phyloP scores from a whole-genome alignment of 2,888 invertebrate genomes.

The Limenitis arthemis region DNA sequence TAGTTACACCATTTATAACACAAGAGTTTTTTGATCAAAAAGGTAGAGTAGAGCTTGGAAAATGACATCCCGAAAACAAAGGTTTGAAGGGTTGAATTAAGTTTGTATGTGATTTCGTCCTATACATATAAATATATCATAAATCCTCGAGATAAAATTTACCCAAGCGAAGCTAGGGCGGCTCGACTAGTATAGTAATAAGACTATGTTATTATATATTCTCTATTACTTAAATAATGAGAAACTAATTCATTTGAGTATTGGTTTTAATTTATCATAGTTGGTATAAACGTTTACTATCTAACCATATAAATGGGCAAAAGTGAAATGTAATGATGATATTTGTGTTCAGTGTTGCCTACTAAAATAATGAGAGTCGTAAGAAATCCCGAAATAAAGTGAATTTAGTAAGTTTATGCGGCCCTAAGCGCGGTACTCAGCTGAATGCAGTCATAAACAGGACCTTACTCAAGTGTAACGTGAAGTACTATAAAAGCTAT shows the following conservation, averaged over 20 bases:
- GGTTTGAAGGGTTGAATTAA: too few species aligned
- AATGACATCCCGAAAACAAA: too few species aligned
- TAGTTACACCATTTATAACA: too few species aligned
- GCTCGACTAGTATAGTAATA: too few species aligned
- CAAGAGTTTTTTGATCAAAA: too few species aligned
- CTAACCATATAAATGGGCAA: neutral
- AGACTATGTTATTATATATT: too few species aligned
- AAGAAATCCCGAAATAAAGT: slow-evolving; percentile 7
- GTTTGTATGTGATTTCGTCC: too few species aligned
- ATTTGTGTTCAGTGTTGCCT: slow-evolving; percentile 1
- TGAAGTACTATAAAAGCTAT: slow-evolving; percentile 8
- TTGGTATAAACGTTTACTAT: neutral
- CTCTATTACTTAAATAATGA: too few species aligned
- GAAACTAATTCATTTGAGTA: neutral
- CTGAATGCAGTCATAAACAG: slow-evolving; percentile 12
- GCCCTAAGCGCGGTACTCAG: slow-evolving; percentile 6
- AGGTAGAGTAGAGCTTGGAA: too few species aligned
- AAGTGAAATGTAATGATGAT: neutral
- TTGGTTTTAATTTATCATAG: neutral
- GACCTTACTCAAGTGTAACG: slow-evolving; percentile 10
- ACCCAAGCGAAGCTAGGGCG: too few species aligned
- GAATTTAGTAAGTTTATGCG: slow-evolving; percentile 7
- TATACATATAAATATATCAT: too few species aligned
- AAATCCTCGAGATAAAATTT: too few species aligned
- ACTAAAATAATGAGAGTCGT: slow-evolving; percentile 5